Conservation (phyloP, 2,888 invertebrate genomes). For the Ornithoptera alexandrae region DNA sequence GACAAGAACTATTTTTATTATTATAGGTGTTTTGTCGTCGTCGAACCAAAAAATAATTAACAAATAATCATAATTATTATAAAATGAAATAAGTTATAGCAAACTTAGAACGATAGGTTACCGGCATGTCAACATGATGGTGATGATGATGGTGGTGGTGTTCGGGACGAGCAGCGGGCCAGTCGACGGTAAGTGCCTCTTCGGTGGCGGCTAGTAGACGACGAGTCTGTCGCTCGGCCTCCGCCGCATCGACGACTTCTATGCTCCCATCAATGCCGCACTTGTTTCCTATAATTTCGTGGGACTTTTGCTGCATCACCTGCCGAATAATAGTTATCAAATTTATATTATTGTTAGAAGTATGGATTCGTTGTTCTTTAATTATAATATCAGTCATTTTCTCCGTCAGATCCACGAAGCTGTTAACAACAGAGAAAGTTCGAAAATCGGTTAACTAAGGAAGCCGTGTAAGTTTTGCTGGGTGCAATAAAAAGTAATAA, state of each 20-base stretch:
- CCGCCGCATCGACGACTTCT: conserved; percentile 40
- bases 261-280: conserved; percentile 43
- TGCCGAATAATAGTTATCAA: conserved; percentile 34
- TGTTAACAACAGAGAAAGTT: too few species aligned
- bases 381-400: not conserved
- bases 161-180: conserved; percentile 50
- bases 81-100: not conserved
- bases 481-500: too few species aligned
- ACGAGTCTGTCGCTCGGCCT: conserved; percentile 64
- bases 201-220: conserved; percentile 67
- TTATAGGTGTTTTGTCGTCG: too few species aligned
- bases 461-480: too few species aligned
- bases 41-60: not conserved
- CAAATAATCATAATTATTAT: not conserved
- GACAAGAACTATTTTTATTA: too few species aligned
- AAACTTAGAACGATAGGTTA: conserved; percentile 29
- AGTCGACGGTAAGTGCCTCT: conserved; percentile 67
- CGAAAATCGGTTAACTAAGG: too few species aligned
- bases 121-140: conserved; percentile 51
- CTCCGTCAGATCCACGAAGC: too few species aligned
- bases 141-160: conserved; percentile 49
- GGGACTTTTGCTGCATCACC: conserved; percentile 78
- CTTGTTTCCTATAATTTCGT: conserved; percentile 71
- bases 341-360: not conserved
- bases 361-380: not conserved